A percentile compares a stretch with the other conserved stretches of the same genome.
Evolutionary conservation across 2,797 vertebrate genomes (phyloP).

Genomic region (Clangula hyemalis): DNA sequence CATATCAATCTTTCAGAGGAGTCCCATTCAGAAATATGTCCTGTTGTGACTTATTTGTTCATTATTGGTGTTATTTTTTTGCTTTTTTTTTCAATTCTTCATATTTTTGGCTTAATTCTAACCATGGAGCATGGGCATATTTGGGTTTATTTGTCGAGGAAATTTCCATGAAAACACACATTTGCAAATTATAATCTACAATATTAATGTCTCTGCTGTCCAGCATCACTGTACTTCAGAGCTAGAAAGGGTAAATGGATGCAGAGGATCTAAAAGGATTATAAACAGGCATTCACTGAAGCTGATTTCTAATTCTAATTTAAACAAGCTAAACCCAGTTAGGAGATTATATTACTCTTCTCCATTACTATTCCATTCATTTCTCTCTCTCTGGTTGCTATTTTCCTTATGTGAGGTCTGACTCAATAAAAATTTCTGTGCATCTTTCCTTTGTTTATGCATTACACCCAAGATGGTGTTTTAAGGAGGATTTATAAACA

Average conservation of each 20-base stretch:
- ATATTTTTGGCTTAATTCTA: constrained; percentile 7
- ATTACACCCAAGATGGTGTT: neutral
- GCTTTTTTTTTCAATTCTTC: neutral
- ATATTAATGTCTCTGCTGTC: neutral
- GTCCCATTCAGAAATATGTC: neutral
- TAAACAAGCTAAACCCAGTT: neutral
- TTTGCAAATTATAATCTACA: constrained; percentile 4
- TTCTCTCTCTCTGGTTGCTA: neutral
- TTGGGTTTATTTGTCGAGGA: neutral
- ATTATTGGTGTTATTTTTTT: neutral
- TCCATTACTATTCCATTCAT: neutral
- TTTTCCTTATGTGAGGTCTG: neutral
- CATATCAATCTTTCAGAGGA: neutral
- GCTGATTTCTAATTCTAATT: neutral
- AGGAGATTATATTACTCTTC: neutral
- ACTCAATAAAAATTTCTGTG: neutral
- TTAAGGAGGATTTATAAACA: neutral
- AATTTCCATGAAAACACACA: neutral
- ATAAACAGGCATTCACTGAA: neutral
- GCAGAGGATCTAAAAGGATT: neutral
- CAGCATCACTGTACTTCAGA: neutral
- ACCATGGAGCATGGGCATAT: neutral
- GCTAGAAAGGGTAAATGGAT: neutral
- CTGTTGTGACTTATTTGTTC: neutral
- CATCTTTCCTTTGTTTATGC: neutral